Base-by-base conservation (phyloP, 2,113 vertebrate genomes). In the Oreochromis spilurus region DNA sequence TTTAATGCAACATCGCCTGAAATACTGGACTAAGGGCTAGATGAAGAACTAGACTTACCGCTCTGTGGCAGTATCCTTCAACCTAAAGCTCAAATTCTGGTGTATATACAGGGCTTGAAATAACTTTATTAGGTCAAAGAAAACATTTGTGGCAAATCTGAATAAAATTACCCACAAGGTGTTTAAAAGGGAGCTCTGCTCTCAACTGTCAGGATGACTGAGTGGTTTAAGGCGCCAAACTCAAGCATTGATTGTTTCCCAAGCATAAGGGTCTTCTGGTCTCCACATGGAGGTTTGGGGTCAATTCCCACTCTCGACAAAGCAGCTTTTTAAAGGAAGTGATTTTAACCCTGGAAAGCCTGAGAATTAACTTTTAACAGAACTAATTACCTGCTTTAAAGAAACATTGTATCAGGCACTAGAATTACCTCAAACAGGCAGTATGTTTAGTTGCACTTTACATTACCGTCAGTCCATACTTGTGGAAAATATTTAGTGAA, bases 121-220 rank as follows among this genome's bases (percentile, higher is more conserved):
- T 9, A 13, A 45, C 5, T 11, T 75, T 29, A 29, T 29, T 29
- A 19, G 40, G 14, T 29, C 40, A 48, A 48, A 17, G 21, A 45
- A 45, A 43, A 72, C 14, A 45, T 45, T 72, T 45, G 5, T 45
- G 65, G 12, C n/a, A 72, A 72, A 29, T 6, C 14, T 45, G 67
- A 72, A 72, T 43, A 72, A 48, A 72, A 45, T 10, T 72, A 26
- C 19, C n/a, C 62, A 67, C 43, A 50, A 31, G 24, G 2, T 17
- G 4, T 77, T 77, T 16, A 77, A 19, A 77, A 50, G 9, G 19
- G 9, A 75, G 24, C 0, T 0, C 9, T 6, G 4, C 2, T 12
- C 4, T 31, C 0, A 0, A 10, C 2, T 29, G 16, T 31, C 16
- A 13, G 26, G 16, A 31, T 31, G 43, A 26, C 43, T 0, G 1